Evolutionary conservation across 2,113 vertebrate species (phyloP), one percentile per base, ranked within the genome.

Genomic region (Anarrhichthys ocellatus): DNA sequence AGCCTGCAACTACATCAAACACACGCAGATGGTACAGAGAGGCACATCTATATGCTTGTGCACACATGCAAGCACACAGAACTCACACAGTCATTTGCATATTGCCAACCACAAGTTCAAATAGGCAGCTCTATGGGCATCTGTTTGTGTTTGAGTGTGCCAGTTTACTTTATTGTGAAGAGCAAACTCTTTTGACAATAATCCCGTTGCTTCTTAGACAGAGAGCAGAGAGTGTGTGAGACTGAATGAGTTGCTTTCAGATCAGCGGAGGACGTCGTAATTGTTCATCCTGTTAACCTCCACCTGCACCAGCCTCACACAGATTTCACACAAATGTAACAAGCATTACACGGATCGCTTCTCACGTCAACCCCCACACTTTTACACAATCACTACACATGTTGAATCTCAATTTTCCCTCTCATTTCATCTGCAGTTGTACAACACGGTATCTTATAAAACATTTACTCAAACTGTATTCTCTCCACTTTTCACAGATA

Each of bases 391-490:
- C 50, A 82, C 67, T 54, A 76, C 75, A 69, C 79, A 46, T 84
- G 78, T 61, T 82, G 68, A 81, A 83, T 81, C 73, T 73, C 71
- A 24, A 38, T 58, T 78, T 82, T 62, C 58, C 64, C 18, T 76
- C 82, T 71, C 40, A n/a, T 62, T 36, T 40, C 73, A 73, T 75
- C 78, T 74, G 34, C 38, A 44, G 44, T 61, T 63, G 67, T 38
- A 52, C 77, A 84, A 84, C 76, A 63, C 66, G 76, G 56, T 54
- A 32, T 70, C 72, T 82, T 61, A 88, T 90, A 65, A 86, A 92
- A 90, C 20, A 83, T 89, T 82, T 81, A 86, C 52, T 29, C 11
- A 9, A 65, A 32, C 54, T 40, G 6, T 76, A 7, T 52, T 22
- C 63, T 56, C 66, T 7, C 3, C 22, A 73, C 22, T 48, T 59